Conservation (phyloP, 2,888 invertebrate species). For the Pterostichus niger region DNA sequence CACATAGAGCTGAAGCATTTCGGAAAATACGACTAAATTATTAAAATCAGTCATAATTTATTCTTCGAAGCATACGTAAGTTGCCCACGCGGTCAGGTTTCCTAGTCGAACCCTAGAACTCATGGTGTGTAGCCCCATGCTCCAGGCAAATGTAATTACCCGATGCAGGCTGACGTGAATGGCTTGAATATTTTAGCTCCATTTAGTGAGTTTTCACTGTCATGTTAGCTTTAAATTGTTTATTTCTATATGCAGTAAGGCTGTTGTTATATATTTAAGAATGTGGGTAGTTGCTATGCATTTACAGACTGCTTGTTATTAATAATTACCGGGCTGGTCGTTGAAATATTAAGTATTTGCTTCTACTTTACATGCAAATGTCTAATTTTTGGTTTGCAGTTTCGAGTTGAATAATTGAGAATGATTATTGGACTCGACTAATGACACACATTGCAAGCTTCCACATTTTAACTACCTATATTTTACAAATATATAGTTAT, state of each 20-base stretch:
- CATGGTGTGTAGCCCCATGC: background rate
- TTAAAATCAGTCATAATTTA: constrained; percentile 62
- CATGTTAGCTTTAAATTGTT: constrained; percentile 46
- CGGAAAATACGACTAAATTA: constrained; percentile 60
- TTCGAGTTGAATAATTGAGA: constrained; percentile 2
- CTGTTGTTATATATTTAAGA: constrained; percentile 44
- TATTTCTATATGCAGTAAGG: constrained; percentile 41
- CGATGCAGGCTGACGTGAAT: constrained; percentile 53
- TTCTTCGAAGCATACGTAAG: constrained; percentile 17
- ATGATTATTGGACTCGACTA: background rate
- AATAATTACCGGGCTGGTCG: constrained; percentile 33
- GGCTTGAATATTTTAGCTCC: constrained; percentile 54
- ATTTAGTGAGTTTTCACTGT: constrained; percentile 56
- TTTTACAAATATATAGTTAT: no score
- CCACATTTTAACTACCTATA: no score
- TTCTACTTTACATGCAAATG: constrained; percentile 34
- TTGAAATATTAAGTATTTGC: constrained; percentile 44
- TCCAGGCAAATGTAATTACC: constrained; percentile 56
- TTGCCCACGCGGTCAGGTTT: background rate
- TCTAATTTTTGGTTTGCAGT: constrained; percentile 38
- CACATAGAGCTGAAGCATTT: constrained; percentile 2
- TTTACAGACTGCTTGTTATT: constrained; percentile 44
- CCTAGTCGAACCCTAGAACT: constrained; percentile 14
- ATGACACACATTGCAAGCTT: background rate
- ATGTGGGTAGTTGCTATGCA: constrained; percentile 21